Conservation (phyloP, 1,140 invertebrate species). For the Leptinotarsa texana region DNA sequence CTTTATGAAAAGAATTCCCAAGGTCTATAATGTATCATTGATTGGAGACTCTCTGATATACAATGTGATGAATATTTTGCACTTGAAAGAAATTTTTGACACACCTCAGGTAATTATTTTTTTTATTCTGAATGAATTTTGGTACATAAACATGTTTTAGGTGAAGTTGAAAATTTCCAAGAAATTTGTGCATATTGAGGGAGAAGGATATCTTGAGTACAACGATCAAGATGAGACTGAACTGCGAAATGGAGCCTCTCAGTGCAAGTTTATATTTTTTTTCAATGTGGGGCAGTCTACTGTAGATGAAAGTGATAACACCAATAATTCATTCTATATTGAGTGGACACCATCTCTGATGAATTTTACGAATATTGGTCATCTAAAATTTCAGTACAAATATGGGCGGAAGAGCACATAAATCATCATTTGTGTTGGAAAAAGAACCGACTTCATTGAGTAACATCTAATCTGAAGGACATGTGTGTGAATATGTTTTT, state of each 20-base stretch:
- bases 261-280: conserved; percentile 44
- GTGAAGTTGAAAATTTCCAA: conserved; percentile 47
- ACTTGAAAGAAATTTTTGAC: conserved; percentile 78
- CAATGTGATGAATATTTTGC: conserved; percentile 74
- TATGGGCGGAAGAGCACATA: conserved; percentile 46
- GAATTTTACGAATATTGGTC: conserved; percentile 39
- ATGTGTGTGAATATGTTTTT: too few relatives aligned
- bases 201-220: conserved; percentile 43
- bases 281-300: conserved; percentile 46
- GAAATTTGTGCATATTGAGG: conserved; percentile 40
- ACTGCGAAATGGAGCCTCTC: conserved; percentile 22
- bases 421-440: background rate
- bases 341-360: conserved; percentile 44
- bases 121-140: conserved; percentile 5
- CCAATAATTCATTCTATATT: conserved; percentile 44
- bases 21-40: conserved; percentile 65
- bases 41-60: conserved; percentile 72
- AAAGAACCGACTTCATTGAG: too few relatives aligned
- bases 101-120: conserved; percentile 62
- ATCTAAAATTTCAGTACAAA: conserved; percentile 46
- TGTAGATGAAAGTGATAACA: conserved; percentile 47
- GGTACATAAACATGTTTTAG: conserved; percentile 33
- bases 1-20: conserved; percentile 70
- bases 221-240: conserved; percentile 38
- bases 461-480: too few relatives aligned